Evolutionary conservation across 1,140 invertebrate genomes (phyloP), one percentile per base, ranked within the genome.

Genomic region (silkworm (Bombyx mori)): DNA sequence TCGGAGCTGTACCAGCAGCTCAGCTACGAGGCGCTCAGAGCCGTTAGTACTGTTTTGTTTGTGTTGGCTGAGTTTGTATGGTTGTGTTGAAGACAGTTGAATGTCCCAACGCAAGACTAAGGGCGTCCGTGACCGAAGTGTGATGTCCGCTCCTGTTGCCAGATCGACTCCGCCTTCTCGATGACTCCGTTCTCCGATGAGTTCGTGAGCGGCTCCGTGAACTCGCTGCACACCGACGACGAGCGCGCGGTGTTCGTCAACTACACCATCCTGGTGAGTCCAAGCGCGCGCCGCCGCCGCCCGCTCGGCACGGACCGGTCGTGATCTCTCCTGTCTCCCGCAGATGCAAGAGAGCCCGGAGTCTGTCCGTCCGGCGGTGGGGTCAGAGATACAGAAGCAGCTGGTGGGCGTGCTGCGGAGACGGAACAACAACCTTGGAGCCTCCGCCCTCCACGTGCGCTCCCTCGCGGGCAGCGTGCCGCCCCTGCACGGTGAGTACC

Each of bases 101-200:
- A 48, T 10, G 6, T 48, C 22, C 47, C 22, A 12, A 48, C 47
- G 6, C 10, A 48, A 12, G 22, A 7, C 1, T 5, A 35, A 35
- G 0, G 4, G 26, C 26, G 26, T 2, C 26, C 26, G 26, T 2
- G 26, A 35, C 45, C 45, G 9, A 0, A 47, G 45, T 8, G 45
- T 47, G 45, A 47, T 1, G 7, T 47, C 8, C 26, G 26, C 26
- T 47, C 46, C 54, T 26, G 8, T 7, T 52, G 58, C 48, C 71
- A 96, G 95, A 90, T 97, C 68, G 94, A 96, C 77, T 95, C 95
- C 2, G 94, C 95, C 1, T 94, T 97, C 90, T 94, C 94, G 0
- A 96, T 96, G 93, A 97, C 95, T 3, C 94, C 94, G 1, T 94
- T 96, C 65, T 94, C 94, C 1, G 93, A 95, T 69, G 93, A 95